Conservation (phyloP, 2,797 vertebrate genomes). For the Cirrhinus molitorella region DNA sequence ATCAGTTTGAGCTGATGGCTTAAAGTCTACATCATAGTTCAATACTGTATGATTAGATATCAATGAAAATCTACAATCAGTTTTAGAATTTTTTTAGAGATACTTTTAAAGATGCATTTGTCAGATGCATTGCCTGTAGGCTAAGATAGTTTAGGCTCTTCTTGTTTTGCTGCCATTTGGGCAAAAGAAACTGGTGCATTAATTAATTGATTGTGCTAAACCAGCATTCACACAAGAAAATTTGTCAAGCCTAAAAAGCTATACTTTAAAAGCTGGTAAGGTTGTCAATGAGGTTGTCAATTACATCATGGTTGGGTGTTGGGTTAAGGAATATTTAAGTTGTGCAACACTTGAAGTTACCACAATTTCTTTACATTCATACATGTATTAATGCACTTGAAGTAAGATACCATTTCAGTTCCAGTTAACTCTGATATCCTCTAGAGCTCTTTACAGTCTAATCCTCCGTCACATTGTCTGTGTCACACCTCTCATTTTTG, state of each 20-base stretch:
- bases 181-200: neutral
- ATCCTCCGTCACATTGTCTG: neutral
- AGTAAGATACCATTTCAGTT: neutral
- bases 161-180: neutral
- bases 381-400: neutral
- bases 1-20: neutral
- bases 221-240: neutral
- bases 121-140: neutral
- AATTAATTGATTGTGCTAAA: neutral
- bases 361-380: neutral
- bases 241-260: neutral
- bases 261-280: neutral
- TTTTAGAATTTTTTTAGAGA: neutral
- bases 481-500: constrained; percentile 6
- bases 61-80: neutral
- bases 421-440: neutral
- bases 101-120: too few relatives aligned
- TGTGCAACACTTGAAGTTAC: neutral
- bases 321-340: neutral
- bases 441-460: neutral
- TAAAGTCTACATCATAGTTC: too few relatives aligned
- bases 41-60: neutral
- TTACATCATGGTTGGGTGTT: neutral
- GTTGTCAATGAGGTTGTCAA: neutral
- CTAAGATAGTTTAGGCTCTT: neutral